Conservation (phyloP, 2,113 vertebrate species). For the Poecile atricapillus region DNA sequence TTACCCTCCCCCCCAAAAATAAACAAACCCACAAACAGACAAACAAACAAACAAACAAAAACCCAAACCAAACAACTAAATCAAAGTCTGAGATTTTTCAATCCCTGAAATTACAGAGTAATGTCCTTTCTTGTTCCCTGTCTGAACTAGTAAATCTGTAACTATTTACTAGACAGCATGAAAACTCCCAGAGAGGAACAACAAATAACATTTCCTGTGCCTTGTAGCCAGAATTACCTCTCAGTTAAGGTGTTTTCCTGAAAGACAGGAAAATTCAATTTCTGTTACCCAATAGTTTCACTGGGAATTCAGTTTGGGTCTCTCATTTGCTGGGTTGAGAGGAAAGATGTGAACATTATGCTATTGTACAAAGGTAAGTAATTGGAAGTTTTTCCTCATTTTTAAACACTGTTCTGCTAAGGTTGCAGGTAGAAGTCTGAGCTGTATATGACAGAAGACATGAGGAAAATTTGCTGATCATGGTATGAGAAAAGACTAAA, state of each 20-base stretch:
- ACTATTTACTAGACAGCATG: neutral
- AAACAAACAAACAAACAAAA: neutral
- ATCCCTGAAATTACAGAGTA: rapidly evolving
- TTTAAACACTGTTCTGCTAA: neutral
- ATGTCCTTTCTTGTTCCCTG: neutral
- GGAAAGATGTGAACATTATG: neutral
- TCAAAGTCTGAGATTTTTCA: neutral
- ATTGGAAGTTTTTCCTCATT: neutral
- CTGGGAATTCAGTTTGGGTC: neutral
- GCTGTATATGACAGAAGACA: neutral
- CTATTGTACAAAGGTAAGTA: neutral
- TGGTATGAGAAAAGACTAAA: neutral
- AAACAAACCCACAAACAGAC: neutral
- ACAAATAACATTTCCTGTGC: neutral
- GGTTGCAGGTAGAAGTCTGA: neutral
- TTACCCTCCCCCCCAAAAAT: neutral
- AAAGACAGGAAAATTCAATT: neutral
- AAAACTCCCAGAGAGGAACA: neutral
- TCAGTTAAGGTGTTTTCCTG: neutral
- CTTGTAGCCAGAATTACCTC: neutral
- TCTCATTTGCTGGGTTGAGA: neutral
- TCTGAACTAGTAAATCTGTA: neutral
- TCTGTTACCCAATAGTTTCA: neutral
- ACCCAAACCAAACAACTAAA: neutral
- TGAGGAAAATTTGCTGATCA: neutral